Evolutionary conservation across 2,888 invertebrate species (phyloP).

Genomic region (Macrosoma leucophasiata): DNA sequence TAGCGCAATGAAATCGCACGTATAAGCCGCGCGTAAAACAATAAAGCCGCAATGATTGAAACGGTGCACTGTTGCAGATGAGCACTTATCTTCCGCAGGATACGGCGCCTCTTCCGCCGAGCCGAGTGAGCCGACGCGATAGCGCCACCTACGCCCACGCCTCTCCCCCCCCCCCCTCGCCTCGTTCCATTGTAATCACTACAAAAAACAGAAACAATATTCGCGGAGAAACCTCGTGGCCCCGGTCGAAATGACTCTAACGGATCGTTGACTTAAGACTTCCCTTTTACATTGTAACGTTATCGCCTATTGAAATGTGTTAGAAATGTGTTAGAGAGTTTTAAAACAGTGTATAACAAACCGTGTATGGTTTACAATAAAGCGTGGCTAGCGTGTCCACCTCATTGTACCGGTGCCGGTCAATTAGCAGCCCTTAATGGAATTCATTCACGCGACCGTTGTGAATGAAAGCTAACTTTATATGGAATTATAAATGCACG

Average conservation of each 20-base stretch:
- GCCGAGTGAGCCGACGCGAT: conserved; percentile 33
- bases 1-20: conserved; percentile 5
- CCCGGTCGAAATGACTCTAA: no score
- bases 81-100: conserved; percentile 47
- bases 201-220: conserved; percentile 3
- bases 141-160: conserved; percentile 40
- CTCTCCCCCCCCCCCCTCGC: conserved; percentile 15
- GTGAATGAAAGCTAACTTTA: conserved; percentile 46
- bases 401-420: conserved; percentile 43
- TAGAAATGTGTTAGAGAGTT: no score
- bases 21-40: conserved; percentile 9
- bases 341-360: no score
- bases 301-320: no score
- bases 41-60: conserved; percentile 20
- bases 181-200: conserved; percentile 7
- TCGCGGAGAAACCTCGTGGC: no score
- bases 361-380: conserved; percentile 30
- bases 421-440: conserved; percentile 66
- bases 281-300: no score
- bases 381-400: conserved; percentile 40
- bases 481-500: conserved; percentile 37
- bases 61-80: conserved; percentile 38
- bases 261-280: no score
- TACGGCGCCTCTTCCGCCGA: conserved; percentile 44
- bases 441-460: conserved; percentile 51